These are phyloP conservation scores for Oscheius sp. DNA, from an alignment of 1,140 invertebrate species.

Conservation along the genomic window DNA sequence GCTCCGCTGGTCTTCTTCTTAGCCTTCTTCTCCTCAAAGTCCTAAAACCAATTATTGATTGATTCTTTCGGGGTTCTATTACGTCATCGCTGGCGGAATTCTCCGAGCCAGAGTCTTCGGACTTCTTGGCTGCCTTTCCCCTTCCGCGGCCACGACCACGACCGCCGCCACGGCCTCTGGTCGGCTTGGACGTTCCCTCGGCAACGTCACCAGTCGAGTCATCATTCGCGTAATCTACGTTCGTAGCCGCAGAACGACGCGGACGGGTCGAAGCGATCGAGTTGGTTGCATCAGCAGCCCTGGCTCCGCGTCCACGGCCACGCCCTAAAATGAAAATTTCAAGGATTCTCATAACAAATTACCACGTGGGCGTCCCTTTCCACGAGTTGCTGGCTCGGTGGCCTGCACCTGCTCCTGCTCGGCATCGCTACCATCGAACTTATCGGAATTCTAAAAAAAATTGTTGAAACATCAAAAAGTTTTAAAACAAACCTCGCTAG, in stretches of 20 bases:
- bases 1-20: too few relatives aligned
- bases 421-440: too few relatives aligned
- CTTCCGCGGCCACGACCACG: neutral
- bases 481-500: too few relatives aligned
- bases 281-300: too few relatives aligned
- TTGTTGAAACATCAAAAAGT: too few relatives aligned
- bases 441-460: too few relatives aligned
- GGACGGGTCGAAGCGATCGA: conserved; percentile 44
- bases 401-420: too few relatives aligned
- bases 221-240: conserved; percentile 49
- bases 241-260: conserved; percentile 41
- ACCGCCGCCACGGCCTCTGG: conserved; percentile 17
- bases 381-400: too few relatives aligned
- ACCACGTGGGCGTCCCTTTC: too few relatives aligned
- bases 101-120: conserved; percentile 21
- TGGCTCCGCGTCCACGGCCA: too few relatives aligned
- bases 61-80: neutral
- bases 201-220: conserved; percentile 44
- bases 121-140: neutral
- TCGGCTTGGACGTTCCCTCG: conserved; percentile 35
- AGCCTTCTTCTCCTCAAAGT: conserved; percentile 31
- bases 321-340: too few relatives aligned
- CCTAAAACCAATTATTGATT: neutral
- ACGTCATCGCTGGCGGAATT: conserved; percentile 24
- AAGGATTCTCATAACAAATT: too few relatives aligned